Conservation (phyloP, 2,888 invertebrate species). For the Apamea epomidion region DNA sequence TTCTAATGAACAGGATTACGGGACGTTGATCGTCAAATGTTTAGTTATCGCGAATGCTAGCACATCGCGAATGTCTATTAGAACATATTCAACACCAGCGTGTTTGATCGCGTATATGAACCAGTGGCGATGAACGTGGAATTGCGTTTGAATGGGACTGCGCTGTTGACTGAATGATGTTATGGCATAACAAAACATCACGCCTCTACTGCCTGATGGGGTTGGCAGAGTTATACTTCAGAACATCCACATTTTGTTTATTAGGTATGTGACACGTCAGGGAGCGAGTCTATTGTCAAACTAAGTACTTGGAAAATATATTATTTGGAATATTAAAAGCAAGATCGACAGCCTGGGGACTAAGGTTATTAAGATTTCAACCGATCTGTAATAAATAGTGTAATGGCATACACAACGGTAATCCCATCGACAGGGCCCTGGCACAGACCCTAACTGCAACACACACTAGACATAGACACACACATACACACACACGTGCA, state of each 20-base stretch:
- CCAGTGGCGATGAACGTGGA: background rate
- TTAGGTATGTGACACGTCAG: background rate
- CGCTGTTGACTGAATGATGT: background rate
- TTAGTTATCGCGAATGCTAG: slow-evolving; percentile 28
- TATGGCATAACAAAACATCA: background rate
- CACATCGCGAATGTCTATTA: slow-evolving; percentile 21
- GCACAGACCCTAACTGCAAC: background rate
- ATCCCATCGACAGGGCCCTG: background rate
- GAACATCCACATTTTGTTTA: background rate
- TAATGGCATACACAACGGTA: background rate
- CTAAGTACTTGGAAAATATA: background rate
- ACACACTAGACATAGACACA: no score
- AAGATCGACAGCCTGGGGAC: background rate
- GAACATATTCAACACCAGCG: slow-evolving; percentile 3
- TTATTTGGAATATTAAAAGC: background rate
- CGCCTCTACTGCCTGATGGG: no score
- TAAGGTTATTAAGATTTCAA: background rate
- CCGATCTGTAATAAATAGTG: background rate
- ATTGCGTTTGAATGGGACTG: background rate
- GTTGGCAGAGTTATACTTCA: background rate
- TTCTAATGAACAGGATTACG: slow-evolving; percentile 40
- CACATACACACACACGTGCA: no score
- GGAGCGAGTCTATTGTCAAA: background rate
- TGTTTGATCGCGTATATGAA: slow-evolving; percentile 24
- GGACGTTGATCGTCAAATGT: slow-evolving; percentile 30